phyloP scores from a whole-genome alignment of 2,888 invertebrate species.

The Sesia bembeciformis region DNA sequence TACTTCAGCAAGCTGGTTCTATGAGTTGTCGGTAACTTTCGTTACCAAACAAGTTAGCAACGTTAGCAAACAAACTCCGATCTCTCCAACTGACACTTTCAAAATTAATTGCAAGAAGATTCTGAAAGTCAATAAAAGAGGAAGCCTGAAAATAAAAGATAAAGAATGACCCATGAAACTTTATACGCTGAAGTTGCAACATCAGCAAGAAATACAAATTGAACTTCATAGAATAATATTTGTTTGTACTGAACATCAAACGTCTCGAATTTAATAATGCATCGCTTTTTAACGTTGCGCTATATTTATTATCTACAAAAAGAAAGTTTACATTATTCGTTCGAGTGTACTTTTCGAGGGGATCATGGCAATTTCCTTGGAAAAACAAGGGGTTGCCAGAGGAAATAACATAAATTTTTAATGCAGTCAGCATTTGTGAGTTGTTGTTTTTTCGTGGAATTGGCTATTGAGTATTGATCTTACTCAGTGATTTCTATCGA shows the following conservation, averaged over 20 bases:
- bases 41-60: too few species aligned
- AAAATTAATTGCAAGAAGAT: too few species aligned
- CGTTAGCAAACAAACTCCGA: too few species aligned
- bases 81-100: too few species aligned
- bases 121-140: too few species aligned
- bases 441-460: conserved; percentile 9
- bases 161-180: too few species aligned
- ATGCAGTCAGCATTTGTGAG: conserved; percentile 13
- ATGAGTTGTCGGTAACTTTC: too few species aligned
- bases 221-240: not conserved
- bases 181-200: too few species aligned
- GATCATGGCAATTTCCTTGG: conserved; percentile 49
- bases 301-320: conserved; percentile 25
- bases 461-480: conserved; percentile 13
- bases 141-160: too few species aligned
- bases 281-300: conserved; percentile 43
- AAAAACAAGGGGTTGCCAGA: conserved; percentile 58
- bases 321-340: conserved; percentile 45
- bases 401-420: conserved; percentile 39
- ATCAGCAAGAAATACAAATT: not conserved
- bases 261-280: conserved; percentile 55
- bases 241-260: conserved; percentile 30
- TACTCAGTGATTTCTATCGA: not conserved
- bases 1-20: too few species aligned
- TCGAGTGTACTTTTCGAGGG: conserved; percentile 23